A percentile compares a stretch with the other conserved stretches of the same genome.
phyloP scores from a whole-genome alignment of 2,888 invertebrate species.

The Ophonus ardosiacus region DNA sequence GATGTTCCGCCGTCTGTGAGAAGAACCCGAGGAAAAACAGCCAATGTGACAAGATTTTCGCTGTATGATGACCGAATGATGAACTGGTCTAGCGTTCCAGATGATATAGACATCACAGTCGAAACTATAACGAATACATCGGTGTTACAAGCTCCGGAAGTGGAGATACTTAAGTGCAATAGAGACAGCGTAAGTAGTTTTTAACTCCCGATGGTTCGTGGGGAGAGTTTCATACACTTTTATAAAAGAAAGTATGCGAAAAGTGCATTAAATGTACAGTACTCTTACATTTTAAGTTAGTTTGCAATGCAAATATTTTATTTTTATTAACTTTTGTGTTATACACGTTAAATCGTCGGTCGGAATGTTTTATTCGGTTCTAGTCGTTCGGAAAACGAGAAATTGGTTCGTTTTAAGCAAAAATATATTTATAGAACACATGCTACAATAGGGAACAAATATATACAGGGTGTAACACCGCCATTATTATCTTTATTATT shows the following conservation, averaged over 20 bases:
- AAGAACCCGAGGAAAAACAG: conserved; percentile 82
- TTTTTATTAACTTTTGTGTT: conserved; percentile 42
- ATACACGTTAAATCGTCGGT: conserved; percentile 18
- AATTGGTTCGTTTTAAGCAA: not conserved
- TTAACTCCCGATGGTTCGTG: conserved; percentile 67
- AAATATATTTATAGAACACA: not conserved
- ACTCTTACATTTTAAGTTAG: conserved; percentile 49
- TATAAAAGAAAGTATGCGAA: conserved; percentile 35
- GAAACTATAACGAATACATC: conserved; percentile 68
- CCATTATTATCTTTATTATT: too few species aligned
- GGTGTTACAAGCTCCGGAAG: conserved; percentile 66
- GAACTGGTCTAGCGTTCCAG: conserved; percentile 78
- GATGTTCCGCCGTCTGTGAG: conserved; percentile 89
- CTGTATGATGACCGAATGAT: conserved; percentile 94
- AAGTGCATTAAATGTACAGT: conserved; percentile 63
- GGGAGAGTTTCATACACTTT: conserved; percentile 37
- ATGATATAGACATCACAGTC: conserved; percentile 69
- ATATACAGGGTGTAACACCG: too few species aligned
- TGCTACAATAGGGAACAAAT: too few species aligned
- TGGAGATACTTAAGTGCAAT: conserved; percentile 68
- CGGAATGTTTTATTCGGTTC: conserved; percentile 30
- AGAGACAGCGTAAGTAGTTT: conserved; percentile 76
- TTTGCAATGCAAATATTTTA: conserved; percentile 34
- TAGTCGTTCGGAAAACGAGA: conserved; percentile 24
- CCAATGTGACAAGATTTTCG: conserved; percentile 84